Conservation (phyloP, 2,113 vertebrate species). For the Neotragus pygmaeus region DNA sequence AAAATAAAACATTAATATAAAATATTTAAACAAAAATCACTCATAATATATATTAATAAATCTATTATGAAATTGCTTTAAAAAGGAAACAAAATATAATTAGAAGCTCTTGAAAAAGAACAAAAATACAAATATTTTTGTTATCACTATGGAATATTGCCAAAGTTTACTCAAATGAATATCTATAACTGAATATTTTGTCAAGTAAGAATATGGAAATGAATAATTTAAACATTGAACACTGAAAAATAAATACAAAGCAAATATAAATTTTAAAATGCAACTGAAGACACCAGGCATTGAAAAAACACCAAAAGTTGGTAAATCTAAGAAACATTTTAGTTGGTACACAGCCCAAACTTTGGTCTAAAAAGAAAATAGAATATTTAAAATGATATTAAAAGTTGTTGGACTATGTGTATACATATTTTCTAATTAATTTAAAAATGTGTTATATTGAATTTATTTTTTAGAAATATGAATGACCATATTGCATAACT, state of each 20-base stretch:
- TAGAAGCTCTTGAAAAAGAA: neutral
- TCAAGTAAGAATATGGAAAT: neutral
- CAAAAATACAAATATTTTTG: neutral
- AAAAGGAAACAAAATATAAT: neutral
- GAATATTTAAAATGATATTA: neutral
- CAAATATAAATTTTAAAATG: neutral
- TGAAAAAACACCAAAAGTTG: neutral
- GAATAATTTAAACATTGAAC: neutral
- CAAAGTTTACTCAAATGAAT: neutral
- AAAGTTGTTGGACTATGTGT: neutral
- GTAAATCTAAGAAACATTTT: neutral
- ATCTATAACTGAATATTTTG: neutral
- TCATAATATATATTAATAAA: neutral
- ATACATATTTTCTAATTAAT: neutral
- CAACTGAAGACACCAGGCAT: neutral
- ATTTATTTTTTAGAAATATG: neutral
- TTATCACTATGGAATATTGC: neutral
- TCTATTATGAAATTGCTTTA: neutral
- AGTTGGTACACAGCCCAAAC: neutral
- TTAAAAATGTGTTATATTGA: neutral
- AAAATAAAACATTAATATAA: neutral
- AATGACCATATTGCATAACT: neutral
- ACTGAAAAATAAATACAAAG: neutral
- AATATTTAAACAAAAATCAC: neutral
- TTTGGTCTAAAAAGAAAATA: neutral